These are phyloP conservation scores for Malthinus flaveolus DNA, from an alignment of 2,888 invertebrate species.

Conservation along the genomic window DNA sequence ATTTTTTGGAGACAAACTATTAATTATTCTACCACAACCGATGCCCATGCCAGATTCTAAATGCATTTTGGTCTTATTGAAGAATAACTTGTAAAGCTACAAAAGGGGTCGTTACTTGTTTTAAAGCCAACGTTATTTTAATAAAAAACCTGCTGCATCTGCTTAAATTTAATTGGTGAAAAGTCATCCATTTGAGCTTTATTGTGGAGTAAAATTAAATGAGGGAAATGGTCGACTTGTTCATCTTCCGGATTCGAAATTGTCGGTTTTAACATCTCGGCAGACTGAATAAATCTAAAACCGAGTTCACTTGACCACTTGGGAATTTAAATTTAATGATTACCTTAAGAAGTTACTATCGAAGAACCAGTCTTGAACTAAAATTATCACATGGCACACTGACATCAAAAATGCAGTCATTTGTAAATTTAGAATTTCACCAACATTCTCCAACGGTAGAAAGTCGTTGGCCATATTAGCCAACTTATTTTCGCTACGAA, in stretches of 20 bases:
- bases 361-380: slow-evolving; percentile 88
- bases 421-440: slow-evolving; percentile 75
- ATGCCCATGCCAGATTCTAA: slow-evolving; percentile 69
- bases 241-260: slow-evolving; percentile 68
- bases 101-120: neutral
- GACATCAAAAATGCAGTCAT: slow-evolving; percentile 82
- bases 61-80: slow-evolving; percentile 67
- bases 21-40: slow-evolving; percentile 54
- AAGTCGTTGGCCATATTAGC: slow-evolving; percentile 61
- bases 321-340: neutral
- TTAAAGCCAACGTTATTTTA: neutral
- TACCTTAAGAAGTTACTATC: slow-evolving; percentile 81
- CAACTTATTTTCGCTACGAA: slow-evolving; percentile 57
- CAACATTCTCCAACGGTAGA: slow-evolving; percentile 64
- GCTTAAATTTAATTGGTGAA: slow-evolving; percentile 61
- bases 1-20: slow-evolving; percentile 58
- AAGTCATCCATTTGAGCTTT: slow-evolving; percentile 77
- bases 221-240: slow-evolving; percentile 78
- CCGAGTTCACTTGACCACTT: neutral
- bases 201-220: slow-evolving; percentile 82
- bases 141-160: slow-evolving; percentile 62
- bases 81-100: slow-evolving; percentile 56
- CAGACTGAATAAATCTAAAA: slow-evolving; percentile 73
- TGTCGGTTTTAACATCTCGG: slow-evolving; percentile 85
- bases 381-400: slow-evolving; percentile 86